Percentiles rank a stretch among this genome's conserved stretches.
phyloP scores from a whole-genome alignment of 2,113 vertebrate species.

The Tenebrosternarchus preto region DNA sequence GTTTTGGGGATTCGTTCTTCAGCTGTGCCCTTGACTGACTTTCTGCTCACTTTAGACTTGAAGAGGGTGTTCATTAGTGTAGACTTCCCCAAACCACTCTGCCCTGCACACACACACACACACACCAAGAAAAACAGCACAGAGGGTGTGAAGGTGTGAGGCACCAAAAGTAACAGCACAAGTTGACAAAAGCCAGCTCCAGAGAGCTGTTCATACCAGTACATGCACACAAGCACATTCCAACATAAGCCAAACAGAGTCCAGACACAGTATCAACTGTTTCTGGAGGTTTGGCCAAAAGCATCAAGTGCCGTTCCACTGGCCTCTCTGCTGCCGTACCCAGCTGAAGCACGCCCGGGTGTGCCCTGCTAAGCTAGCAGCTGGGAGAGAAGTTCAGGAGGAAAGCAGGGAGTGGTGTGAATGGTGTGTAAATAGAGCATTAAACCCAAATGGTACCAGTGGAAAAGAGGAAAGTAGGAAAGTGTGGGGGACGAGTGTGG shows the following conservation, averaged over 20 bases:
- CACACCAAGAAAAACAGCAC: not conserved
- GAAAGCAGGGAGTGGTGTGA: too few relatives aligned
- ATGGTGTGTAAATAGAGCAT: too few relatives aligned
- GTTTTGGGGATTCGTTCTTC: conserved; percentile 97
- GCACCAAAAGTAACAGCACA: not conserved
- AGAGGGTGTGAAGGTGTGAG: not conserved
- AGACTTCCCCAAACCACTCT: conserved; percentile 96
- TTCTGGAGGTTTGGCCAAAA: too few relatives aligned
- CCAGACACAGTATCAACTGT: too few relatives aligned
- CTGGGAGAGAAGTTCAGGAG: too few relatives aligned
- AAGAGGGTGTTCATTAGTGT: conserved; percentile 99
- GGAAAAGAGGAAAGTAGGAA: too few relatives aligned
- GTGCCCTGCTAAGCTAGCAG: too few relatives aligned
- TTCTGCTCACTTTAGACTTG: conserved; percentile 98
- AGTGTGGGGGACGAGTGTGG: too few relatives aligned
- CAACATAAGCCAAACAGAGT: not conserved
- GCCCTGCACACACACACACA: conserved; percentile 74
- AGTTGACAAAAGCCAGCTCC: not conserved
- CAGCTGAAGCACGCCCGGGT: too few relatives aligned
- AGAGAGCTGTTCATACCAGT: not conserved
- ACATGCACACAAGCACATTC: conserved; percentile 21
- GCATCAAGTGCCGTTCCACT: too few relatives aligned
- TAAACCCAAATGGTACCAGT: too few relatives aligned
- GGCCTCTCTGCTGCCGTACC: too few relatives aligned
- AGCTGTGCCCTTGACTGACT: conserved; percentile 83